phyloP scores from a whole-genome alignment of 2,113 vertebrate species.

The Pseudorectes ferrugineus region DNA sequence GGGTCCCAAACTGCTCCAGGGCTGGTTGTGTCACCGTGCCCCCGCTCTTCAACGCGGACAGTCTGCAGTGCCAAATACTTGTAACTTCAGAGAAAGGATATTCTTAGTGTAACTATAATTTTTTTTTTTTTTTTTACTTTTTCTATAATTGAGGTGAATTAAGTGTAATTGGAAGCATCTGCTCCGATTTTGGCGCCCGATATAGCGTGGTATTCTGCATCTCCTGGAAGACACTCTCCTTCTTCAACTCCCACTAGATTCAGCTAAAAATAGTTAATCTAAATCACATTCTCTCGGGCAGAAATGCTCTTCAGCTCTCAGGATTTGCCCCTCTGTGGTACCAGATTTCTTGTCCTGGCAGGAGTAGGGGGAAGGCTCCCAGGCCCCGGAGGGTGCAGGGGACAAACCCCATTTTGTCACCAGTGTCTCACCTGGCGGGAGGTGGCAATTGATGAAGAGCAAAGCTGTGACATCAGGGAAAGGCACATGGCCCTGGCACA shows the following conservation, averaged over 20 bases:
- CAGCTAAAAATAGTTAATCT: conserved; percentile 43
- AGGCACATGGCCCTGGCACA: fast-evolving
- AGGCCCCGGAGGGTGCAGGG: fast-evolving
- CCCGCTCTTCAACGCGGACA: fast-evolving
- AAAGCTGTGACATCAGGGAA: neutral
- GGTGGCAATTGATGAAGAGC: fast-evolving
- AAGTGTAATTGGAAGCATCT: conserved; percentile 40
- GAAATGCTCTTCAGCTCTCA: neutral
- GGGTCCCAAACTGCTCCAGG: neutral
- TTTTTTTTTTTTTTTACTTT: neutral
- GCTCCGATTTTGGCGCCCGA: neutral
- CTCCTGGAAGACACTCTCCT: conserved; percentile 29
- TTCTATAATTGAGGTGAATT: conserved; percentile 44
- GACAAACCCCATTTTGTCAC: neutral
- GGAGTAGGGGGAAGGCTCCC: neutral
- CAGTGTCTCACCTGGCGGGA: neutral
- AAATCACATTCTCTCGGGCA: neutral
- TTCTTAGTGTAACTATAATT: neutral
- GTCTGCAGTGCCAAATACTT: neutral
- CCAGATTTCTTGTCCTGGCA: neutral
- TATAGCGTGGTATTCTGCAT: neutral
- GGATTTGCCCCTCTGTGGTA: neutral
- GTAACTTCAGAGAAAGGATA: neutral
- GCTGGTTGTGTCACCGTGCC: neutral
- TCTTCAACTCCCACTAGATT: conserved; percentile 16